Evolutionary conservation across 2,113 vertebrate species (phyloP), one percentile per base, ranked within the genome.

Genomic region (Pelodiscus sinensis): DNA sequence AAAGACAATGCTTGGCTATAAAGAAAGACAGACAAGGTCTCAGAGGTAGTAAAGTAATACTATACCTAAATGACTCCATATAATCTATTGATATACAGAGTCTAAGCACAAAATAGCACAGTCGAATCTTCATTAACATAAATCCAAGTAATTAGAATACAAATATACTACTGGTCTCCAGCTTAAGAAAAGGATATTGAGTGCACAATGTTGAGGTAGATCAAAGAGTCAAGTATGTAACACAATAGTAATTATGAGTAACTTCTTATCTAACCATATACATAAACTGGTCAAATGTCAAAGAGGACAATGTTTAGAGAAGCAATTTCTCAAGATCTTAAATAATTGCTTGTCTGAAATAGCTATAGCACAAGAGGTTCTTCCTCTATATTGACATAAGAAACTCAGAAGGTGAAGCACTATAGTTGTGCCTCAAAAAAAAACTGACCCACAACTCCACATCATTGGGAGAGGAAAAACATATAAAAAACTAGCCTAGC

Each of bases 121-220:
- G n/a, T 71, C 8, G 24, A 44, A 50, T 77, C 44, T 78, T 84
- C 38, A 71, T 24, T 24, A 88, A 79, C 25, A 88, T 14, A 89
- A 82, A 80, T 4, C 11, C 18, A 87, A 68, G 10, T 7, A 57
- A 86, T 2, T 3, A 82, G 60, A 92, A 88, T n/a, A 83, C 16
- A 38, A 84, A 2, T 25, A 92, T 25, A n/a, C 80, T 65, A 65
- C 58, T 89, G 31, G 83, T 90, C 68, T 54, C 78, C 27, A 68
- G 50, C 58, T 80, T 44, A 87, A 6, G 9, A 85, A 71, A 84
- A 88, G 19, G 11, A 78, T n/a, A 87, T 27, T 0, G 0, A 94
- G n/a, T 31, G 31, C 10, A 77, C n/a, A 71, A 83, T 90, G 13
- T 55, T 68, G 81, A 92, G n/a, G 29, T 4, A 56, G 88, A 22